Conservation (phyloP, 2,113 vertebrate species). For the Aphelocoma coerulescens region DNA sequence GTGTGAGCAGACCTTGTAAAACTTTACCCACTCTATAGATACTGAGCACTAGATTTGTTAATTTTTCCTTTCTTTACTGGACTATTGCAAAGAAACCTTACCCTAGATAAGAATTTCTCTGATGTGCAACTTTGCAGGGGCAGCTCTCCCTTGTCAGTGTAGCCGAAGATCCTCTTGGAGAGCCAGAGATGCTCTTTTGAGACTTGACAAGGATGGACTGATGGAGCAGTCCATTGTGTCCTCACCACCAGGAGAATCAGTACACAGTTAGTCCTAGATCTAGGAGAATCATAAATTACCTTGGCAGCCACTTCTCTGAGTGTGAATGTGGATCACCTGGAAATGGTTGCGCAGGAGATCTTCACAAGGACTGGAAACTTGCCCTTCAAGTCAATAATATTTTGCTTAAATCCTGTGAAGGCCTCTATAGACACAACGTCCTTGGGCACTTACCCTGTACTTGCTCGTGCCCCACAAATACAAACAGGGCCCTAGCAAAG, state of each 20-base stretch:
- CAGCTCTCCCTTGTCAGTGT: not conserved
- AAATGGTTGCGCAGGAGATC: not conserved
- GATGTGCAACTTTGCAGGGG: not conserved
- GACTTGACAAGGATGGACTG: not conserved
- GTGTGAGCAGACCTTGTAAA: not conserved
- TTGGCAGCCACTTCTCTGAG: not conserved
- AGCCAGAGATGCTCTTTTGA: not conserved
- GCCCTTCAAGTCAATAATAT: not conserved
- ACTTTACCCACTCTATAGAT: not conserved
- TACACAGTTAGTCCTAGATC: not conserved
- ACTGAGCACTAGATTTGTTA: not conserved
- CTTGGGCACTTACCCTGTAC: not conserved
- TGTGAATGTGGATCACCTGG: not conserved
- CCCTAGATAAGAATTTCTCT: not conserved
- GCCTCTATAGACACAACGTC: not conserved
- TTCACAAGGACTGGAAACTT: not conserved
- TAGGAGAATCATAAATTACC: not conserved
- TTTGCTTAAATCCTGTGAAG: not conserved
- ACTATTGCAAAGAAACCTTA: not conserved
- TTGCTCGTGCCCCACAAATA: not conserved
- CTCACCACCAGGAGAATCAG: not conserved
- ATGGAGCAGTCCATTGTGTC: not conserved
- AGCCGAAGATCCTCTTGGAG: not conserved
- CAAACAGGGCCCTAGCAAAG: constrained; percentile 32
- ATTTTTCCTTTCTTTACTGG: not conserved